Evolutionary conservation across 2,888 invertebrate genomes (phyloP), one percentile per base, ranked within the genome.

Genomic region (Nasonovia ribisnigri): DNA sequence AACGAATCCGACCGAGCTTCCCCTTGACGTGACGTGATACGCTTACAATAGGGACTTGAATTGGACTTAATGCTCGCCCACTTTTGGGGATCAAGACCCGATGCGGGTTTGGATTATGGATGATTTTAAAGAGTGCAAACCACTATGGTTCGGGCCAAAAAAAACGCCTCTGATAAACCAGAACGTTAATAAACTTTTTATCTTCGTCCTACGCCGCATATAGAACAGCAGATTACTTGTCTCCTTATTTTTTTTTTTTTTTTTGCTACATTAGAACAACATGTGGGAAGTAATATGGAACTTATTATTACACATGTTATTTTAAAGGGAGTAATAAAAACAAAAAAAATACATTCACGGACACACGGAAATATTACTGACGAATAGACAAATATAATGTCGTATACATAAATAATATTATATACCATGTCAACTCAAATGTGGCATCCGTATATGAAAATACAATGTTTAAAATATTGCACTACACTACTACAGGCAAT

Each of bases 241-340:
- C 46, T 93, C 42, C 46, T 48, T 77, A 48, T 90, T 90, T 29
- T 36, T 92, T 89, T 90, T 43, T 84, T 93, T 89, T 93, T 89
- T 89, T n/a, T 86, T 42, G 51, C 54, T 89, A 36, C 84, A 86
- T 90, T 48, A 10, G 60, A 86, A 93, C 51, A 60, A 42, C 93
- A 90, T 93, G 93, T 93, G 90, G 93, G 93, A 90, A 86, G 93
- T 90, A 88, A 93, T 86, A 86, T 90, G 60, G 86, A 86, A 93
- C 84, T 93, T 86, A 89, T 92, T 92, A 92, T 88, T 92, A 89
- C 92, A 89, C 46, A 84, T 84, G 89, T 93, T 90, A 60, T 93
- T 90, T 84, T 86, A 90, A 86, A 93, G 48, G 93, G 90, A 93
- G 90, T 84, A 84, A 48, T 91, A 54, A 84, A 57, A 77, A 77